phyloP scores from a whole-genome alignment of 2,113 vertebrate species.

The Pomatostomus ruficeps region DNA sequence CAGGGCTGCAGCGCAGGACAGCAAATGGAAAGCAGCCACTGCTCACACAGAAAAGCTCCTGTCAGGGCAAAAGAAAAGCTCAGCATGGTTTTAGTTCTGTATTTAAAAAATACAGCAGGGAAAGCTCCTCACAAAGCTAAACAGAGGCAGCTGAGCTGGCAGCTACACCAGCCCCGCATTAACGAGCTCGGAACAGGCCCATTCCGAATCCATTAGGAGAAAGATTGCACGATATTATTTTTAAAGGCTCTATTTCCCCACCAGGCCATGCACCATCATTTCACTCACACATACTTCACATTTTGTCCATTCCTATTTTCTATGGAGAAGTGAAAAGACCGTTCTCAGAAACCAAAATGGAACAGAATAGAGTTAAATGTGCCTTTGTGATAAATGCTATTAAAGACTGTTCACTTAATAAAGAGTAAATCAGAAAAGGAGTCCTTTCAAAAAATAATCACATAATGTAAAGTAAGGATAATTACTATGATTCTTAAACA shows the following conservation, averaged over 20 bases:
- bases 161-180: neutral
- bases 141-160: neutral
- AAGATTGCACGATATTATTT: neutral
- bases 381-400: neutral
- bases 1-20: neutral
- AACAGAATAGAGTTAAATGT: neutral
- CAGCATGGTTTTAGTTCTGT: constrained; percentile 20
- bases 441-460: neutral
- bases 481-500: neutral
- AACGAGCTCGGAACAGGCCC: neutral
- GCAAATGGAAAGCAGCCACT: neutral
- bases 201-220: neutral
- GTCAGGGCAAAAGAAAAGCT: constrained; percentile 46
- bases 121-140: constrained; percentile 41
- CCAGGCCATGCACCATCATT: neutral
- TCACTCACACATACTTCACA: neutral
- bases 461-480: neutral
- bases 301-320: neutral
- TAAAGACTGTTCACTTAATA: neutral
- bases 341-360: neutral
- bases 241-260: neutral
- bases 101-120: constrained; percentile 11
- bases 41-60: constrained; percentile 18
- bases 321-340: neutral
- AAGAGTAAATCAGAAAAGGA: neutral